Evolutionary conservation across 2,888 invertebrate species (phyloP).

Genomic region (Melitaea athalia): DNA sequence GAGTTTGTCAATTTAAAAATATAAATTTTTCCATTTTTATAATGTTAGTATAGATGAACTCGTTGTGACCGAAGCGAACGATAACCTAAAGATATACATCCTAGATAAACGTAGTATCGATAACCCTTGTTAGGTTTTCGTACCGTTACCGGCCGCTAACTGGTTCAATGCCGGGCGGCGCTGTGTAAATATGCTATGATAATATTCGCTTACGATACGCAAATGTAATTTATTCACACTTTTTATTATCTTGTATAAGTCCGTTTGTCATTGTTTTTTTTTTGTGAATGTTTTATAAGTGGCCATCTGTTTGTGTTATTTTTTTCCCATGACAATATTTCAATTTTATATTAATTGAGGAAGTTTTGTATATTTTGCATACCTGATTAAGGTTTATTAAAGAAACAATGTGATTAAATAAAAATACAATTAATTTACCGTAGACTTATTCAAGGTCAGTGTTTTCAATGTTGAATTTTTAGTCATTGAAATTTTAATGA

Average conservation of each 20-base stretch:
- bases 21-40: neutral
- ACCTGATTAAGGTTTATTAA: no score
- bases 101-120: slow-evolving; percentile 27
- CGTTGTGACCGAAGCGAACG: neutral
- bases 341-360: neutral
- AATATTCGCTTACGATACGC: slow-evolving; percentile 2
- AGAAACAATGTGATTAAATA: no score
- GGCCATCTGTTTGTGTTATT: neutral
- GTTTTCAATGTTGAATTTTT: neutral
- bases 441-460: neutral
- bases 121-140: slow-evolving; percentile 33
- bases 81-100: slow-evolving; percentile 10
- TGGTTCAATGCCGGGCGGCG: slow-evolving; percentile 34
- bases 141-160: slow-evolving; percentile 33
- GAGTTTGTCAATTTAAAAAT: neutral
- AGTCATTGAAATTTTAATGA: neutral
- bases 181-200: slow-evolving; percentile 26
- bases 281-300: neutral
- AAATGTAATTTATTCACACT: slow-evolving; percentile 13
- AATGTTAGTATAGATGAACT: neutral
- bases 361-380: neutral
- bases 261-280: neutral
- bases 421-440: no score
- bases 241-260: slow-evolving; percentile 1
- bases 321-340: neutral